Evolutionary conservation across 1,140 invertebrate genomes (phyloP).

Genomic region (Scaptomyza montana): DNA sequence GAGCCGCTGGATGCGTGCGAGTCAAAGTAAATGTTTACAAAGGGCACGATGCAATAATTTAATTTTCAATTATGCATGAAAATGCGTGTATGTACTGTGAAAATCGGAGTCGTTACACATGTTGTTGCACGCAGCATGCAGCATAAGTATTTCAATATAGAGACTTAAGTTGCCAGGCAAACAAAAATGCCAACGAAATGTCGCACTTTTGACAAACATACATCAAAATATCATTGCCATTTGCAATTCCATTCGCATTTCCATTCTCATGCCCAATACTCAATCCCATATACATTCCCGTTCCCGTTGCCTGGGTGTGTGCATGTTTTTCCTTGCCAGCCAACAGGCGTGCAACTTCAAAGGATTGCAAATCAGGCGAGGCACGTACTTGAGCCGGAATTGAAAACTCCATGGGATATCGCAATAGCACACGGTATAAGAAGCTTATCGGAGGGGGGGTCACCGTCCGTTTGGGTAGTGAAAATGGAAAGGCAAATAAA

Average conservation of each 20-base stretch:
- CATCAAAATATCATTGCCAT: conserved; percentile 39
- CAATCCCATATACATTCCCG: not conserved
- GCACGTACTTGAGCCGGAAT: conserved; percentile 57
- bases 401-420: conserved; percentile 56
- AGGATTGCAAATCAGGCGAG: conserved; percentile 51
- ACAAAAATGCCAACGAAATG: conserved; percentile 46
- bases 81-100: conserved; percentile 28
- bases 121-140: conserved; percentile 15
- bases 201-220: conserved; percentile 51
- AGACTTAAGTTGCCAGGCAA: conserved; percentile 17
- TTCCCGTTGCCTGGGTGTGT: not conserved
- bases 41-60: conserved; percentile 29
- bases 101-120: conserved; percentile 29
- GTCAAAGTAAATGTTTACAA: conserved; percentile 28
- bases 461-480: conserved; percentile 28
- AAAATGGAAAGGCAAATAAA: conserved; percentile 70
- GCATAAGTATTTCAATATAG: conserved; percentile 21
- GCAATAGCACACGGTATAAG: conserved; percentile 8
- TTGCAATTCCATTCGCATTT: not conserved
- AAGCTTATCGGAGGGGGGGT: not conserved
- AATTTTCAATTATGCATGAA: conserved; percentile 62
- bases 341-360: conserved; percentile 28
- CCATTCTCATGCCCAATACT: too few species aligned
- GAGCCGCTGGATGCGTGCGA: conserved; percentile 31
- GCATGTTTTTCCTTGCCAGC: conserved; percentile 1